Percentiles rank a stretch among this genome's conserved stretches.
These are phyloP conservation scores for Eudyptes chrysolophus DNA, from an alignment of 2,113 vertebrate genomes.

Conservation along the genomic window DNA sequence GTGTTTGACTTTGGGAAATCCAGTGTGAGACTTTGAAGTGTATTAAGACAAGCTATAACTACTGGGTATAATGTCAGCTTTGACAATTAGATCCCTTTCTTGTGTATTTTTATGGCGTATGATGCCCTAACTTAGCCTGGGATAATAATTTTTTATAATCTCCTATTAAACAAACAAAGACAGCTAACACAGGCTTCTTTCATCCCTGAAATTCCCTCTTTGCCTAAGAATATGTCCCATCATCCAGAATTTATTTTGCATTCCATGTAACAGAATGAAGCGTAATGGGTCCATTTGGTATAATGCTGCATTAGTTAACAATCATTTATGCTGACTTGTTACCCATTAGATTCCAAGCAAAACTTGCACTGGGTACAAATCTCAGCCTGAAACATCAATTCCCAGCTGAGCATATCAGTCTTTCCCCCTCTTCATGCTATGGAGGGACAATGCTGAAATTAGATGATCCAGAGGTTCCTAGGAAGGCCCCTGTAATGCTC, in stretches of 20 bases:
- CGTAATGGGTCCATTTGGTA: slow-evolving; percentile 31
- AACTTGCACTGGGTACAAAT: background rate
- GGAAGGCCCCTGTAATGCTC: background rate
- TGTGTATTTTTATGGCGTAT: background rate
- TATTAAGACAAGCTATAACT: background rate
- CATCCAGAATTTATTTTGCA: slow-evolving; percentile 48
- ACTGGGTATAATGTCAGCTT: background rate
- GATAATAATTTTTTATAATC: background rate
- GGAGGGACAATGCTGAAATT: background rate
- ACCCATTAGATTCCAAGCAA: slow-evolving; percentile 19
- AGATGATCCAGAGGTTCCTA: background rate
- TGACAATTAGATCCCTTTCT: background rate
- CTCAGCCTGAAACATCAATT: background rate
- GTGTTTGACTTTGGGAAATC: background rate
- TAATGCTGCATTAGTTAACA: background rate
- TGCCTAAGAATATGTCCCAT: slow-evolving; percentile 3
- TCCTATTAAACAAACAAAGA: background rate
- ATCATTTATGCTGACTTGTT: slow-evolving; percentile 10
- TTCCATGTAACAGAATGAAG: background rate
- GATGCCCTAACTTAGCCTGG: background rate
- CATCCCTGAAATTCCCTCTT: slow-evolving; percentile 2
- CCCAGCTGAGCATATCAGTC: background rate
- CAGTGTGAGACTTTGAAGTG: background rate
- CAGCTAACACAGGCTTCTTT: background rate
- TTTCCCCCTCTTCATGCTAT: background rate